Evolutionary conservation across 2,888 invertebrate species (phyloP).

Genomic region (Rutpela maculata): DNA sequence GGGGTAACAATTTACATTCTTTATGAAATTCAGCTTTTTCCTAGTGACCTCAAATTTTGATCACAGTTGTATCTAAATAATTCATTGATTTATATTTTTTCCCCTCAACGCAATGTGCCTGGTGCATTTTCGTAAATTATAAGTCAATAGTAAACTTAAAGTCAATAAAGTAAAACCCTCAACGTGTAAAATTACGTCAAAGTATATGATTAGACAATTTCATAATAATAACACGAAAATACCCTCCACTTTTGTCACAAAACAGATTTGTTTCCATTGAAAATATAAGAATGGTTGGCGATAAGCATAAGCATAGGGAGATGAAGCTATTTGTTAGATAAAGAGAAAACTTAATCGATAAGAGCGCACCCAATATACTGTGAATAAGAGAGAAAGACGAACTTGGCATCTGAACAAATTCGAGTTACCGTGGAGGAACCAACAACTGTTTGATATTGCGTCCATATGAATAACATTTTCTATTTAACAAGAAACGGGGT

Average conservation of each 20-base stretch:
- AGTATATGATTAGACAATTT: background rate
- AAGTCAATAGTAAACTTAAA: too few species aligned
- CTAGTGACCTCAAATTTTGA: too few species aligned
- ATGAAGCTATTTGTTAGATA: slow-evolving; percentile 38
- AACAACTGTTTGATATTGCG: slow-evolving; percentile 44
- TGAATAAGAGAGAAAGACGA: slow-evolving; percentile 45
- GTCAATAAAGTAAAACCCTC: too few species aligned
- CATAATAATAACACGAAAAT: background rate
- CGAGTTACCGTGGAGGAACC: slow-evolving; percentile 44
- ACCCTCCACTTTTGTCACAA: slow-evolving; percentile 11
- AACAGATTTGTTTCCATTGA: slow-evolving; percentile 28
- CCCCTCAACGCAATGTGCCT: too few species aligned
- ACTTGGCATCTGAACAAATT: slow-evolving; percentile 50
- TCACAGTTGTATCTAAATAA: too few species aligned
- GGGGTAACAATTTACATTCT: too few species aligned
- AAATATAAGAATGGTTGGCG: slow-evolving; percentile 22
- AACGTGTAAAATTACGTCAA: background rate
- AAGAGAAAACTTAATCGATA: slow-evolving; percentile 44
- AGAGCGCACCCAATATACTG: slow-evolving; percentile 40
- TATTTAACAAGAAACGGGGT: slow-evolving; percentile 30
- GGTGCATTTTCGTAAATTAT: too few species aligned
- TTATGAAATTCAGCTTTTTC: too few species aligned
- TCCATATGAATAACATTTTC: slow-evolving; percentile 48
- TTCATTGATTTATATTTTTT: too few species aligned
- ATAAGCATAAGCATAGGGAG: slow-evolving; percentile 32